phyloP scores from a whole-genome alignment of 1,140 invertebrate genomes.

The Kradibia gibbosae region DNA sequence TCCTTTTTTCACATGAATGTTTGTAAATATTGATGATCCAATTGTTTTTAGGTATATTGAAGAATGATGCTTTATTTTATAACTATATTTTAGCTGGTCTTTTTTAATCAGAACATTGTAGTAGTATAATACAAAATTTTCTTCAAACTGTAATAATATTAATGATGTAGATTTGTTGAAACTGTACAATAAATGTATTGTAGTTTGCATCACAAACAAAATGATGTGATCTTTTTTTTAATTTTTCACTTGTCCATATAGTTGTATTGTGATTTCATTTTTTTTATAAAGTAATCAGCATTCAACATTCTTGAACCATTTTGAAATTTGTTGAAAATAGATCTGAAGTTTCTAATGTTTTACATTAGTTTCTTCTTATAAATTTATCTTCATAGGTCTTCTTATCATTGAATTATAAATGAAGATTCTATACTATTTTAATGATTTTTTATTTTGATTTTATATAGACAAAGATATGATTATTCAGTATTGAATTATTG shows the following conservation, averaged over 20 bases:
- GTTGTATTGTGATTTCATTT: neutral
- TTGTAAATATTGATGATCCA: too few species aligned
- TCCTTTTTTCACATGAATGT: too few species aligned
- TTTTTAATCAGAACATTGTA: neutral
- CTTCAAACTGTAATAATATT: neutral
- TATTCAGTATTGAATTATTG: constrained; percentile 31
- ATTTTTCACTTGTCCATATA: constrained; percentile 1
- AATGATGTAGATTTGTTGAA: neutral
- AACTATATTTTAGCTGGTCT: neutral
- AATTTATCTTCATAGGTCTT: neutral
- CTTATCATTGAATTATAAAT: neutral
- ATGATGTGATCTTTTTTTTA: neutral
- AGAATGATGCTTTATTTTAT: neutral
- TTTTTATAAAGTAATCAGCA: neutral
- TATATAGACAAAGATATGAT: constrained; percentile 11
- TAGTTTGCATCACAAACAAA: neutral
- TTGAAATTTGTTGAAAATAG: neutral
- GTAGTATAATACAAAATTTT: neutral
- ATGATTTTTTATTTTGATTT: constrained; percentile 12
- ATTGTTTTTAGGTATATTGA: too few species aligned
- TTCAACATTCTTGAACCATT: neutral
- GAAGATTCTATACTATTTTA: neutral
- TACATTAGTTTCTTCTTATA: neutral
- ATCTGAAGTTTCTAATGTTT: neutral
- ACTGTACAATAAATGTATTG: neutral